Evolutionary conservation across 2,113 vertebrate species (phyloP), one percentile per base, ranked within the genome.

Genomic region (Amia ocellicauda): DNA sequence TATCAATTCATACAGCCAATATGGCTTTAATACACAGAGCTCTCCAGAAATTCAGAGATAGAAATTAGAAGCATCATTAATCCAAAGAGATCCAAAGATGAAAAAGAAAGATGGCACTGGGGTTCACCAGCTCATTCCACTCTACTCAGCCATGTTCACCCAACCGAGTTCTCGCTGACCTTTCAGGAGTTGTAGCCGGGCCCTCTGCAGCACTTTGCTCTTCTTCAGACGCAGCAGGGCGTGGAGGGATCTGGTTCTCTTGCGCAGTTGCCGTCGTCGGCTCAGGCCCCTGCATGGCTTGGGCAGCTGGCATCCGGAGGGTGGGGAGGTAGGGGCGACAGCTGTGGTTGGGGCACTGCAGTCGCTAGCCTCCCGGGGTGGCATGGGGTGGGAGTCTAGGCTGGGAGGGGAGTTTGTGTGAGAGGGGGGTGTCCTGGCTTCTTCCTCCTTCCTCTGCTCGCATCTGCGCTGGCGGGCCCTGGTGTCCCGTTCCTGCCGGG

Each of bases 161-260:
- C n/a, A n/a, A n/a, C n/a, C n/a, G n/a, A n/a, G n/a, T n/a, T n/a
- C n/a, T 9, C 41, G 19, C 22, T 56, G 36, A 64, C 62, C 62
- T 64, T 27, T 27, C 19, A 17, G 22, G 27, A 36, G 14, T 20
- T 19, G 41, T 54, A 58, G 22, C 43, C 43, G 78, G 53, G 78
- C 73, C 67, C 79, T 73, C 74, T 89, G 80, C 67, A 89, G 80
- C 79, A 89, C 85, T 75, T 87, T 83, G 42, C 81, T 88, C 80
- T 88, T 83, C 68, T 81, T 86, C 75, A 88, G 80, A 52, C 87
- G 86, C 31, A 67, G 58, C 11, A 14, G 7, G 14, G 31, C 8
- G 29, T 20, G 57, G 8, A 58, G 43, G 23, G 7, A 17, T 28
- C 41, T 24, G 42, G 63, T 53, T 29, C 40, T 29, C 8, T 7